These are phyloP conservation scores for Thunnus albacares DNA, from an alignment of 2,797 vertebrate species.

Conservation along the genomic window DNA sequence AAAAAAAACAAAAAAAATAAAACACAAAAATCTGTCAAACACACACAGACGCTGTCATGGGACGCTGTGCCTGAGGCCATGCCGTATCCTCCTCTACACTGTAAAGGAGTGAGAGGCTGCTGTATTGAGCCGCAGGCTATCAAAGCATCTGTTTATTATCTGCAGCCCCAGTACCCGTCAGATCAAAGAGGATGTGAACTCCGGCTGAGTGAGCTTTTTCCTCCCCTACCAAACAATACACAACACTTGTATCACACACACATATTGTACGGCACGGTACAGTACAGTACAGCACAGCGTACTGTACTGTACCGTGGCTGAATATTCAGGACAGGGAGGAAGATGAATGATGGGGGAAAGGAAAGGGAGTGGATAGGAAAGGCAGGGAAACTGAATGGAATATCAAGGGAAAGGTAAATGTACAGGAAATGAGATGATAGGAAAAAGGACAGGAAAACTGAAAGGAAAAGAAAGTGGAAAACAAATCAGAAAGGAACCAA, in stretches of 20 bases:
- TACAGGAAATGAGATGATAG: background rate
- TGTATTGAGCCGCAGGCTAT: constrained; percentile 56
- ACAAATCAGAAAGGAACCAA: background rate
- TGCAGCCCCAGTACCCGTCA: constrained; percentile 45
- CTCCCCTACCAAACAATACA: constrained; percentile 7
- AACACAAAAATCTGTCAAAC: background rate
- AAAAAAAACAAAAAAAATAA: background rate
- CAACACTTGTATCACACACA: constrained; percentile 23
- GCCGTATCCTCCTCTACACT: constrained; percentile 20
- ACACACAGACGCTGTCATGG: constrained; percentile 10
- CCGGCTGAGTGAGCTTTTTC: constrained; percentile 16
- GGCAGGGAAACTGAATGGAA: background rate
- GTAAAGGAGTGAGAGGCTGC: constrained; percentile 34
- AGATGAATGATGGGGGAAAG: background rate
- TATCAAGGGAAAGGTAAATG: background rate
- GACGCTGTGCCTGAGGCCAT: constrained; percentile 52
- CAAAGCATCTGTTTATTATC: constrained; percentile 68
- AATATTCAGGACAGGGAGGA: background rate
- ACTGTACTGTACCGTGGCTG: background rate
- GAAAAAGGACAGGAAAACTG: background rate
- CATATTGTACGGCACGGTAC: background rate
- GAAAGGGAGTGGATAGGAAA: background rate
- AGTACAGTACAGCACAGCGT: background rate
- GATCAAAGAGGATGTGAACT: constrained; percentile 59
- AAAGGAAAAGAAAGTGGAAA: background rate